phyloP scores from a whole-genome alignment of 2,113 vertebrate genomes.

The Bothrops jararaca region DNA sequence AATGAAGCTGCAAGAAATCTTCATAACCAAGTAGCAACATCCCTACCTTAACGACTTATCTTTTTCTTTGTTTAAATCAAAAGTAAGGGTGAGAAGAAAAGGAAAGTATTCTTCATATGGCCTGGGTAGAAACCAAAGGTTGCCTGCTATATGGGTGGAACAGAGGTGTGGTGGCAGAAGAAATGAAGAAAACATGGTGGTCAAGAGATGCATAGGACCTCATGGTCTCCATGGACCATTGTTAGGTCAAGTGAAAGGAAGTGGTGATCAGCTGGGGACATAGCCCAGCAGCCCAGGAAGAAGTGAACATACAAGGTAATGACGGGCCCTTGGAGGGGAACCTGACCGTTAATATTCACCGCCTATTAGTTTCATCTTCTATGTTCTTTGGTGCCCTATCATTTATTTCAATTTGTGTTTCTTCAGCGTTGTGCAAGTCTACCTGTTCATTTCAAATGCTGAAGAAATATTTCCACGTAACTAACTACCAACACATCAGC shows the following conservation, averaged over 20 bases:
- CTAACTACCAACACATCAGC: background rate
- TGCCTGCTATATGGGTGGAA: background rate
- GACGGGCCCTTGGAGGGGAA: background rate
- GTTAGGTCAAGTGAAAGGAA: background rate
- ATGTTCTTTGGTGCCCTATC: constrained; percentile 8
- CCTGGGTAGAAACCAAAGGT: background rate
- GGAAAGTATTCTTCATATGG: background rate
- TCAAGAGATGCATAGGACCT: background rate
- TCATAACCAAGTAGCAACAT: background rate
- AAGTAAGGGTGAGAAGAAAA: background rate
- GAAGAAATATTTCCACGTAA: constrained; percentile 7
- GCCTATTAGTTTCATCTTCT: background rate
- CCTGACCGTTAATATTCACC: constrained; percentile 1
- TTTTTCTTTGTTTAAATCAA: background rate
- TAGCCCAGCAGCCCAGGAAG: background rate
- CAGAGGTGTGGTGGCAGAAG: background rate
- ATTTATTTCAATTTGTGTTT: constrained; percentile 6
- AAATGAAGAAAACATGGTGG: background rate
- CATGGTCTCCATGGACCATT: background rate
- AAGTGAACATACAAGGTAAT: background rate
- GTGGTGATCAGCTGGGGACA: background rate
- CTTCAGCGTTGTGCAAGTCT: background rate
- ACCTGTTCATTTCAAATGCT: constrained; percentile 12
- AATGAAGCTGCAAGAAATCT: background rate
- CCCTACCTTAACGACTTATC: background rate